A percentile compares a stretch with the other conserved stretches of the same genome.
Conservation (phyloP, 2,888 invertebrate species). For the Eupithecia exiguata region DNA sequence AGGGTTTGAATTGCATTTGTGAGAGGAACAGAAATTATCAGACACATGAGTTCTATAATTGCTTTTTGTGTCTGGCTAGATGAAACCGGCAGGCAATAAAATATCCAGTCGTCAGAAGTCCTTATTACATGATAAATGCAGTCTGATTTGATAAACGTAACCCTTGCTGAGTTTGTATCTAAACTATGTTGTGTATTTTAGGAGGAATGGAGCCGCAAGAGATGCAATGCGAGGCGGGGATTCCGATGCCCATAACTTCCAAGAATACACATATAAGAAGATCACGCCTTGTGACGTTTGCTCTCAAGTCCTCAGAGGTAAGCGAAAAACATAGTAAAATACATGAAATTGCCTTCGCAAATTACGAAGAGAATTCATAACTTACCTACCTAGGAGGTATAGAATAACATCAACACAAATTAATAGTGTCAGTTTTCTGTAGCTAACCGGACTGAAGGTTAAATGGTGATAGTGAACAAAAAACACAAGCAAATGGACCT, state of each 20-base stretch:
- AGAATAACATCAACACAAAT: not conserved
- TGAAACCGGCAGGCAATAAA: not conserved
- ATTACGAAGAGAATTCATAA: not conserved
- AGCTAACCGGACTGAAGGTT: not conserved
- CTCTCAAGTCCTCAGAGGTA: conserved; percentile 95
- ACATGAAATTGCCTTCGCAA: not conserved
- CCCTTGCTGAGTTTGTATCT: conserved; percentile 14
- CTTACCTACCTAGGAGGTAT: not conserved
- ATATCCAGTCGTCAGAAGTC: not conserved
- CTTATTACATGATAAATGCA: not conserved
- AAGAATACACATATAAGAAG: conserved; percentile 97
- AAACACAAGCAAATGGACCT: not conserved
- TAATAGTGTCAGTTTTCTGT: not conserved
- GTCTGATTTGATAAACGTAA: not conserved
- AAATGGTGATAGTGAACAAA: not conserved
- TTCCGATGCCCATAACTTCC: conserved; percentile 92
- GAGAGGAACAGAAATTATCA: conserved; percentile 18
- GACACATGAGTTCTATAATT: conserved; percentile 21
- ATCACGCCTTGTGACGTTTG: conserved; percentile 97
- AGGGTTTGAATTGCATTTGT: conserved; percentile 23
- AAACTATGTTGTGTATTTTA: conserved; percentile 60
- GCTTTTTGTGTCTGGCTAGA: conserved; percentile 26
- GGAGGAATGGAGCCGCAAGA: conserved; percentile 89
- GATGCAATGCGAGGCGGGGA: conserved; percentile 85
- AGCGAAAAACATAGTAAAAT: conserved; percentile 45